phyloP scores from a whole-genome alignment of 2,888 invertebrate genomes.

The Hymenopus coronatus region DNA sequence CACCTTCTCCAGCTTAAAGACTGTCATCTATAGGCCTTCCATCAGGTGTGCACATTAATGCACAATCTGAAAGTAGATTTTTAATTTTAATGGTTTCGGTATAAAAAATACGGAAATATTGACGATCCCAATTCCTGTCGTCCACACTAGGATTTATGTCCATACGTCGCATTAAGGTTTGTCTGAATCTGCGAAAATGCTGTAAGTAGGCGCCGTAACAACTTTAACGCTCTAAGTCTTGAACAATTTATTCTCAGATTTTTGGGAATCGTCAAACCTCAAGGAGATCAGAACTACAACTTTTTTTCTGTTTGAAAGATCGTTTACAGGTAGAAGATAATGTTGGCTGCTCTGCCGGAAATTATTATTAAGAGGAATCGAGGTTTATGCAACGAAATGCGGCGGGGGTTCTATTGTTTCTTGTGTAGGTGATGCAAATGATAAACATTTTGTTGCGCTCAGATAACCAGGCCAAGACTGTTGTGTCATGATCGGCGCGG shows the following conservation, averaged over 20 bases:
- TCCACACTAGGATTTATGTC: no score
- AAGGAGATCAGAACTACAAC: no score
- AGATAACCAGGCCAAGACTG: neutral
- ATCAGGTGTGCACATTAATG: no score
- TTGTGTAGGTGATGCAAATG: neutral
- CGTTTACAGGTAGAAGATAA: neutral
- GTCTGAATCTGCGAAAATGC: no score
- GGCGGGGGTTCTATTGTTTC: neutral
- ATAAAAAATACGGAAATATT: no score
- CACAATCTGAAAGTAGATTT: no score
- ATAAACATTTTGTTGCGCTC: neutral
- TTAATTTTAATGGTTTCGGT: no score
- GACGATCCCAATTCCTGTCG: no score
- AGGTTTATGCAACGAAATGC: neutral
- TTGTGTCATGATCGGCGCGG: neutral
- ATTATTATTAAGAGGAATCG: neutral
- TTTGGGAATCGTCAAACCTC: neutral
- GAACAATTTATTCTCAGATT: neutral
- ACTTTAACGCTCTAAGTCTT: neutral
- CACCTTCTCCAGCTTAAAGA: no score
- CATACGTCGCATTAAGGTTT: no score
- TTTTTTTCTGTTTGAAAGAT: neutral
- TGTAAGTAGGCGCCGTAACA: no score
- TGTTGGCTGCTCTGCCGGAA: neutral
- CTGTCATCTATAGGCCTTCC: no score